Evolutionary conservation across 2,888 invertebrate genomes (phyloP).

Genomic region (Deroplatys truncata): DNA sequence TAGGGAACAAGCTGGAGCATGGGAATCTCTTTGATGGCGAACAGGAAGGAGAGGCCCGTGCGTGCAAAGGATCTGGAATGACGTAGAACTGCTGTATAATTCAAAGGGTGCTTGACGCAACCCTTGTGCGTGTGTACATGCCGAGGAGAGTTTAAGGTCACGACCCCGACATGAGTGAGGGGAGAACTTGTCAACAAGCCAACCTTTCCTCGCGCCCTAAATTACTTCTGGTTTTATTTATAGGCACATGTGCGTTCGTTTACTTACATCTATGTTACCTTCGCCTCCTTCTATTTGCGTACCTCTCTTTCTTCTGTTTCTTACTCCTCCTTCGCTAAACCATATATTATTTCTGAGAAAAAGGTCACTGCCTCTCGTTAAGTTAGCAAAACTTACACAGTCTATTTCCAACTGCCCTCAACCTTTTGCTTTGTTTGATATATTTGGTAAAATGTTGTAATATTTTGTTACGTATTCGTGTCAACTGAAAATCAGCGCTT

Average conservation of each 20-base stretch:
- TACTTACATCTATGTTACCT: too few relatives aligned
- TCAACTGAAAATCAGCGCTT: too few relatives aligned
- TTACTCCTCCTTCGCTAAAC: neutral
- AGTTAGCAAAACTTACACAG: too few relatives aligned
- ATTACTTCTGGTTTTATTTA: neutral
- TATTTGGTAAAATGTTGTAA: too few relatives aligned
- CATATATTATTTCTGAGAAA: neutral
- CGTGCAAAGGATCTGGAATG: too few relatives aligned
- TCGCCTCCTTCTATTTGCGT: too few relatives aligned
- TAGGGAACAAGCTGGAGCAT: too few relatives aligned
- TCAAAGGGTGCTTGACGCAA: neutral
- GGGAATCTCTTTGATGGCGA: too few relatives aligned
- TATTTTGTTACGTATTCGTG: too few relatives aligned
- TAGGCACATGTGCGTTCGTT: neutral
- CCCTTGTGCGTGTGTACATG: neutral
- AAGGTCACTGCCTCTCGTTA: neutral
- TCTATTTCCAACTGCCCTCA: neutral
- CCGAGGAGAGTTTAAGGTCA: neutral
- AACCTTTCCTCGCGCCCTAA: neutral
- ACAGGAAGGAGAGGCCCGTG: too few relatives aligned
- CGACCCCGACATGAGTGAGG: neutral
- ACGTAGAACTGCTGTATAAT: neutral
- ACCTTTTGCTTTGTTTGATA: neutral
- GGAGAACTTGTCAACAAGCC: neutral
- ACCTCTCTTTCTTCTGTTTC: too few relatives aligned